Conservation (phyloP, 2,113 vertebrate genomes). For the Apteryx mantelli region DNA sequence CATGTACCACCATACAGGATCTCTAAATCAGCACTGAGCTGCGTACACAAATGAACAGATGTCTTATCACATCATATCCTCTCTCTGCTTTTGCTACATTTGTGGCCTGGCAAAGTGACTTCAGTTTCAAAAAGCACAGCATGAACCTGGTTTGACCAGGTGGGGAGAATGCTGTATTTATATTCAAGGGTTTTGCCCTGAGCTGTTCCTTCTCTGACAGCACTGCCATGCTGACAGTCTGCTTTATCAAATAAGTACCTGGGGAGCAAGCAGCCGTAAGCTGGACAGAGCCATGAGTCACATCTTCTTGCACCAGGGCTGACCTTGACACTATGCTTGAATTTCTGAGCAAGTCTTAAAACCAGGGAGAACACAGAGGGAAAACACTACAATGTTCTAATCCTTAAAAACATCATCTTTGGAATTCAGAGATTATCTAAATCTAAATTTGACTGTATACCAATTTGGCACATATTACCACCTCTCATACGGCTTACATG, state of each 20-base stretch:
- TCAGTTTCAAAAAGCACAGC: constrained; percentile 42
- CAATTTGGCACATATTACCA: constrained; percentile 62
- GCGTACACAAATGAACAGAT: background rate
- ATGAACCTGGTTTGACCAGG: background rate
- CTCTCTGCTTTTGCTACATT: constrained; percentile 54
- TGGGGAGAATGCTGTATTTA: background rate
- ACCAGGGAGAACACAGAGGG: background rate
- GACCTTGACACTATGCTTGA: constrained; percentile 47
- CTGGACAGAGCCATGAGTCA: background rate
- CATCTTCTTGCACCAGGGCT: constrained; percentile 9
- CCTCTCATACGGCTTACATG: constrained; percentile 46
- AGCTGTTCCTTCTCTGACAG: constrained; percentile 43
- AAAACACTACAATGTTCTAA: background rate
- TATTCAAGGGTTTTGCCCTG: constrained; percentile 44
- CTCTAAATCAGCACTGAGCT: background rate
- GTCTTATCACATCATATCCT: background rate
- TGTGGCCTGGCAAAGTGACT: constrained; percentile 57
- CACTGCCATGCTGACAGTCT: background rate
- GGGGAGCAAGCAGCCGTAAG: background rate
- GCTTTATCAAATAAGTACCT: constrained; percentile 26
- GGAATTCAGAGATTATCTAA: constrained; percentile 41
- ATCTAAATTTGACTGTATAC: constrained; percentile 13
- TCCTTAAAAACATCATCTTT: constrained; percentile 35
- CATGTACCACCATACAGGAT: background rate
- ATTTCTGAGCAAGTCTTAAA: constrained; percentile 20